Percentiles rank a stretch among this genome's conserved stretches.
These are phyloP conservation scores for Clarias pachynema DNA, from an alignment of 2,797 vertebrate genomes.

Conservation along the genomic window DNA sequence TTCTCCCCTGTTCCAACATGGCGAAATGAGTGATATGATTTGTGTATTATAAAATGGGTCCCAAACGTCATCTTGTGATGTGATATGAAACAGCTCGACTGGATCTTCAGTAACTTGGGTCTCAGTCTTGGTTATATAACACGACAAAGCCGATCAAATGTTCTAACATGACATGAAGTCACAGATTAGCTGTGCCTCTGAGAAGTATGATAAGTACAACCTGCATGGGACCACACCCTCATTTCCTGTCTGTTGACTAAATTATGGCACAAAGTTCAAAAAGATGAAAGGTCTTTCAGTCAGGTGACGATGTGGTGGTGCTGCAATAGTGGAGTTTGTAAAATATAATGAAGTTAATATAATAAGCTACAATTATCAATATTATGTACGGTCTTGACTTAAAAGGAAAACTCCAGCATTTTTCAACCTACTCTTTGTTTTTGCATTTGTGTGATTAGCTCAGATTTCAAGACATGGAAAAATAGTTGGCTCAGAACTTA, in stretches of 20 bases:
- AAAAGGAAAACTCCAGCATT: conserved; percentile 13
- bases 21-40: conserved; percentile 44
- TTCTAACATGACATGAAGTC: background rate
- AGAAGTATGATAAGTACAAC: background rate
- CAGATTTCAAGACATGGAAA: background rate
- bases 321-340: background rate
- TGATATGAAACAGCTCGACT: background rate
- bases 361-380: background rate
- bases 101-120: conserved; percentile 30
- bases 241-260: conserved; percentile 46
- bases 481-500: background rate
- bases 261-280: conserved; percentile 44
- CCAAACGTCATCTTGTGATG: background rate
- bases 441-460: background rate
- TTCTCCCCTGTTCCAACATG: conserved; percentile 37
- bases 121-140: background rate
- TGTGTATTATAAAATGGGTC: conserved; percentile 30
- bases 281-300: conserved; percentile 58
- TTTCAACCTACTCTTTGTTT: conserved; percentile 9
- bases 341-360: background rate
- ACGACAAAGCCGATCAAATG: background rate
- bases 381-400: background rate
- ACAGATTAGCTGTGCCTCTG: background rate
- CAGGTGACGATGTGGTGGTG: conserved; percentile 35
- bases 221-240: conserved; percentile 51